Evolutionary conservation across 2,888 invertebrate genomes (phyloP).

Genomic region (Plebejus argus): DNA sequence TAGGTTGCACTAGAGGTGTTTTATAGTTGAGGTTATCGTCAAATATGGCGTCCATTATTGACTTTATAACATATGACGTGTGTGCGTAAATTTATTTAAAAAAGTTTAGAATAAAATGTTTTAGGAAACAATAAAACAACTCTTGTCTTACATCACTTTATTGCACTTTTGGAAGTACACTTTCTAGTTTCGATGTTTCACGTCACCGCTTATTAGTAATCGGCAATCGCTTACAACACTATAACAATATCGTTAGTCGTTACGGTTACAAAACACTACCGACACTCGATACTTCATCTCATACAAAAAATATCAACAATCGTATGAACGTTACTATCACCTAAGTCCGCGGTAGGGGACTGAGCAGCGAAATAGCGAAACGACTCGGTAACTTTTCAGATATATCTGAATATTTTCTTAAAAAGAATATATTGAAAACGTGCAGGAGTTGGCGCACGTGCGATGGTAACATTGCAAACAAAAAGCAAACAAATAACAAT

Average conservation of each 20-base stretch:
- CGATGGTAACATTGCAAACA: no score
- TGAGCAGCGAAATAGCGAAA: neutral
- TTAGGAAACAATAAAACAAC: conserved; percentile 32
- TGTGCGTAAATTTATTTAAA: no score
- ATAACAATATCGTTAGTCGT: conserved; percentile 30
- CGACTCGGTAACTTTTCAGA: neutral
- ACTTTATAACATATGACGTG: no score
- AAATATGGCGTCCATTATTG: no score
- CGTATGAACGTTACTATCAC: neutral
- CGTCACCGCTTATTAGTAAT: conserved; percentile 47
- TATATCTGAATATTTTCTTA: no score
- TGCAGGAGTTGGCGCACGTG: no score
- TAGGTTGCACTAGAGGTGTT: no score
- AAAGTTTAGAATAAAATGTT: neutral
- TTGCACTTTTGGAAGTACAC: conserved; percentile 80
- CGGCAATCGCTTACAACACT: conserved; percentile 16
- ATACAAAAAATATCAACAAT: conserved; percentile 28
- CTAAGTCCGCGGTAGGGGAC: neutral
- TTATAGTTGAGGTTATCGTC: no score
- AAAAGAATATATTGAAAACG: no score
- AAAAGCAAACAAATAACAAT: no score
- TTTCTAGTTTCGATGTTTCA: conserved; percentile 67
- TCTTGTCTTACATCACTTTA: conserved; percentile 60
- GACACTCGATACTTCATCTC: neutral
- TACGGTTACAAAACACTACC: conserved; percentile 28